Percentiles rank a stretch among this genome's conserved stretches.
phyloP scores from a whole-genome alignment of 2,113 vertebrate species.

The Hippoglossus stenolepis region DNA sequence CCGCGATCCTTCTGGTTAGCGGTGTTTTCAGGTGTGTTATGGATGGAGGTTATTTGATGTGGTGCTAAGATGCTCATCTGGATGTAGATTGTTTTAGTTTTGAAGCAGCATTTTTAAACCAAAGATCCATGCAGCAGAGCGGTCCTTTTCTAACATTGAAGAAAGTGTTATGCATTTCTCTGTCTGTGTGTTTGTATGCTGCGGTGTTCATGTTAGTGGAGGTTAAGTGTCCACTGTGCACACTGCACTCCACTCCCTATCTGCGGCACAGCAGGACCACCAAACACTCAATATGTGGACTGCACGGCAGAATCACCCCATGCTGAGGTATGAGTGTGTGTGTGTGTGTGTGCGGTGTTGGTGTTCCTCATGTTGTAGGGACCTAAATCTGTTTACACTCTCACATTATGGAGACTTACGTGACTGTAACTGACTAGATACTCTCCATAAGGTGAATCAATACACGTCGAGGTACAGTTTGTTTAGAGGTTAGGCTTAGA shows the following conservation, averaged over 20 bases:
- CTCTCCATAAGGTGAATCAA: not conserved
- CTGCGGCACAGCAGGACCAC: slow-evolving; percentile 41
- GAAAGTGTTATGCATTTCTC: not conserved
- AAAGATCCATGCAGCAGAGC: not conserved
- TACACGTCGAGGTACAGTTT: not conserved
- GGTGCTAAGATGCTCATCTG: no score
- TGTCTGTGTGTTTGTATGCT: slow-evolving; percentile 7
- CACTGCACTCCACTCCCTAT: slow-evolving; percentile 29
- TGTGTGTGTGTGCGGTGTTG: not conserved
- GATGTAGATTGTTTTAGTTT: no score
- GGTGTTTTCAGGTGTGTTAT: no score
- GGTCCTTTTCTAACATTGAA: not conserved
- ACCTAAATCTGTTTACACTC: not conserved
- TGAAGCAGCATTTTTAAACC: no score
- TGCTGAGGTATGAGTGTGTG: slow-evolving; percentile 16
- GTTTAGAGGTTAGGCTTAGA: not conserved
- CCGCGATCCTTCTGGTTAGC: no score
- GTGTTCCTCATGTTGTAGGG: not conserved
- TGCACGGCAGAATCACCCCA: slow-evolving; percentile 35
- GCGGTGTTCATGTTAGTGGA: slow-evolving; percentile 14
- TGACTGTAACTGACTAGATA: not conserved
- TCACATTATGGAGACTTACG: not conserved
- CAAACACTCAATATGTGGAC: slow-evolving; percentile 47
- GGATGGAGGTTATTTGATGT: no score
- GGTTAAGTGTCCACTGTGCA: slow-evolving; percentile 57